Percentiles rank a stretch among this genome's conserved stretches.
Conservation (phyloP, 1,140 invertebrate species). For the Lepidotrigona ventralis region DNA sequence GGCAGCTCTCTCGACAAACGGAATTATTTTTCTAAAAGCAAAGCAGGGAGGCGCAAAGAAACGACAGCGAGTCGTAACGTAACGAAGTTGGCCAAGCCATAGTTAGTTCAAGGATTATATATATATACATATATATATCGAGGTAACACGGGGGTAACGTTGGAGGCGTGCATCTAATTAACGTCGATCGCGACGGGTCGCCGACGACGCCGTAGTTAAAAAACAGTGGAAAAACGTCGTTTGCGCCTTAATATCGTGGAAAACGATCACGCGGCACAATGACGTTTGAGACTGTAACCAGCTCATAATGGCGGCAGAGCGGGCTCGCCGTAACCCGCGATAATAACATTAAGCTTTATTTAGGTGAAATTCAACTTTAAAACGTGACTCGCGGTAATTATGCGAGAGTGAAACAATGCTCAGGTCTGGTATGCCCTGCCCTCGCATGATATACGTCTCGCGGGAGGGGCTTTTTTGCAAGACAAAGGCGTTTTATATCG, state of each 20-base stretch:
- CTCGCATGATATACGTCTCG: slow-evolving; percentile 74
- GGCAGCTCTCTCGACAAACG: not conserved
- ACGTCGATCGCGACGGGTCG: slow-evolving; percentile 32
- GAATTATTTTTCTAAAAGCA: not conserved
- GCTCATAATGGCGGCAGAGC: slow-evolving; percentile 71
- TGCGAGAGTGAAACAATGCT: slow-evolving; percentile 79
- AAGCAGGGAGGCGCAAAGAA: not conserved
- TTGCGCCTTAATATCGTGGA: slow-evolving; percentile 73
- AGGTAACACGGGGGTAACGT: not conserved
- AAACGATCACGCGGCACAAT: slow-evolving; percentile 73
- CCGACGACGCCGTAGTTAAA: slow-evolving; percentile 16
- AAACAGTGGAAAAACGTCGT: slow-evolving; percentile 69
- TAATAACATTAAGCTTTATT: slow-evolving; percentile 80
- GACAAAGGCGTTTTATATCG: slow-evolving; percentile 76
- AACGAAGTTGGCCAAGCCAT: not conserved
- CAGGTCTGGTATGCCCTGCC: slow-evolving; percentile 61
- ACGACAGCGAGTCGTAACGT: not conserved
- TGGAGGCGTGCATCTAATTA: slow-evolving; percentile 42
- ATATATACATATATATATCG: not conserved
- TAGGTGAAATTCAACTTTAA: slow-evolving; percentile 80
- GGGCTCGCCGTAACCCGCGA: slow-evolving; percentile 64
- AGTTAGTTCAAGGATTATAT: not conserved
- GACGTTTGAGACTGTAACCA: slow-evolving; percentile 74
- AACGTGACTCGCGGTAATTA: slow-evolving; percentile 79
- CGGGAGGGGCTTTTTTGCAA: slow-evolving; percentile 68